These are phyloP conservation scores for Macaria liturata DNA, from an alignment of 2,888 invertebrate species.

Conservation along the genomic window DNA sequence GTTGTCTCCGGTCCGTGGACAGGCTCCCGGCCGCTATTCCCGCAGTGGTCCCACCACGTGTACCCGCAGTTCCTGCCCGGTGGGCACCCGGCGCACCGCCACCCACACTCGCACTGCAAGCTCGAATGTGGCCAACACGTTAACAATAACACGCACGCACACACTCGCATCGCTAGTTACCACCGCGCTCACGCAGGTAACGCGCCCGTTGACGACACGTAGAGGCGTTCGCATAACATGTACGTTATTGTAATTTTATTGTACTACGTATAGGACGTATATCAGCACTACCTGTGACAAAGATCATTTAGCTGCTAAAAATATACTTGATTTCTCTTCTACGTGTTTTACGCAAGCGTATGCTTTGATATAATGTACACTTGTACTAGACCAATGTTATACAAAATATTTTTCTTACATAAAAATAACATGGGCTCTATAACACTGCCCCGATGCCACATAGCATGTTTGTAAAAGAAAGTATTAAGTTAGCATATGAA, in stretches of 20 bases:
- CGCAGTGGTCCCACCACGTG: constrained; percentile 97
- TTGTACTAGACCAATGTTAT: too few relatives aligned
- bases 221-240: constrained; percentile 56
- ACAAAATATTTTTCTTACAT: too few relatives aligned
- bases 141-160: constrained; percentile 78
- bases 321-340: too few relatives aligned
- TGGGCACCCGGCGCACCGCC: constrained; percentile 87
- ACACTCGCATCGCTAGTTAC: constrained; percentile 80
- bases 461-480: too few relatives aligned
- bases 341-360: too few relatives aligned
- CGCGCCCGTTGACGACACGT: constrained; percentile 54
- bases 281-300: too few relatives aligned
- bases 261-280: too few relatives aligned
- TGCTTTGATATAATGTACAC: too few relatives aligned
- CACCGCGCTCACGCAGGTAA: constrained; percentile 82
- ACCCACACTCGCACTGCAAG: constrained; percentile 85
- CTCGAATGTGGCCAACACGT: constrained; percentile 78
- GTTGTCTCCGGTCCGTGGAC: constrained; percentile 21
- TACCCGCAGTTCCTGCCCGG: constrained; percentile 97
- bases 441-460: too few relatives aligned
- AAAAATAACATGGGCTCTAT: too few relatives aligned
- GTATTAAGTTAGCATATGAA: too few relatives aligned
- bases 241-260: constrained; percentile 1
- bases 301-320: too few relatives aligned
- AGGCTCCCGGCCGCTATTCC: constrained; percentile 92